Base-by-base conservation (phyloP, 2,888 invertebrate genomes). In the Athetis lepigone region DNA sequence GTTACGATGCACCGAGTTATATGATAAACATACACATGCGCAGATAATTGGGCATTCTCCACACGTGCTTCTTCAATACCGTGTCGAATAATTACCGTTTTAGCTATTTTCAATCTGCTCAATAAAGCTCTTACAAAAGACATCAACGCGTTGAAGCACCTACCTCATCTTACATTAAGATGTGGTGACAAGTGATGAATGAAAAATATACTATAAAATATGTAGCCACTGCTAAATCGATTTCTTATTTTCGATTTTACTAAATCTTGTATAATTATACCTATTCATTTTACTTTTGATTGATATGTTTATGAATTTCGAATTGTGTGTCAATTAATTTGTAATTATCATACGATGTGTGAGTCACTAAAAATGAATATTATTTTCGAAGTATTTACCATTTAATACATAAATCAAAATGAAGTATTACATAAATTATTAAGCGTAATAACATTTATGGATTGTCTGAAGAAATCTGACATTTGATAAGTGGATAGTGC, bases 81-180 rank as follows among this genome's bases (percentile, higher is more conserved):
- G 61, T 50, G 54, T 60, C 42, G 51, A 57, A 51, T 54, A 61
- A 52, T 33, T 42, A 54, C 29, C 46, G 55, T 60, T 60, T 63
- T 67, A 51, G 61, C 46, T 69, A 52, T 56, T 59, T 69, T 62
- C 47, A 64, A 70, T 73, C 55, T 36, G 61, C 36, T 29, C 50
- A 79, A 36, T 80, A 83, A 67, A 62, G 21, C 47, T 55, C 79
- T 43, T 80, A 85, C 76, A 84, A 88, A 88, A 88, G 88, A 88
- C 86, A 80, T 88, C 88, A 88, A 88, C 88, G 88, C 78, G 86
- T 76, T 27, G 29, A 21, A 23, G 63, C 51, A 45, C 16, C 55
- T 69, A 18, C 36, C 46, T 55, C 73, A 47, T 50, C 37, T 40
- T 19, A 25, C 11, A 66, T 65, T 59, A 45, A n/a, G 25, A 29